Evolutionary conservation across 2,797 vertebrate genomes (phyloP).

Genomic region (Takifugu ocellatus): DNA sequence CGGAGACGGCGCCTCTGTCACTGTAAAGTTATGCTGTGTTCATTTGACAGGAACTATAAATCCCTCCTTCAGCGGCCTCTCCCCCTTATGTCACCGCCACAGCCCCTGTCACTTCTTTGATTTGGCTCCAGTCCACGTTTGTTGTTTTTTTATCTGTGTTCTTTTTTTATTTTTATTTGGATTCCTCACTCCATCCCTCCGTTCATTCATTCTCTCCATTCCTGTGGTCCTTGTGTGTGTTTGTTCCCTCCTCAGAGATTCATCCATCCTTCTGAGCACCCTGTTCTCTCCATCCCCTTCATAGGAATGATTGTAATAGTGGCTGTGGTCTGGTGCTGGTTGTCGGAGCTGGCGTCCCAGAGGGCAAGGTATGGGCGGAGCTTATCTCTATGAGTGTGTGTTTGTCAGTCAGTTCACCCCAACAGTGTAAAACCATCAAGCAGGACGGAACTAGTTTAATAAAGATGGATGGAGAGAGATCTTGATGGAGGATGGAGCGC

Average conservation of each 20-base stretch:
- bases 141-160: conserved; percentile 28
- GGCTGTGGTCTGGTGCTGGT: conserved; percentile 91
- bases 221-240: conserved; percentile 65
- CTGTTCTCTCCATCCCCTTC: conserved; percentile 89
- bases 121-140: conserved; percentile 15
- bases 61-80: conserved; percentile 20
- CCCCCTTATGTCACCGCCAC: conserved; percentile 33
- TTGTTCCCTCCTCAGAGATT: conserved; percentile 77
- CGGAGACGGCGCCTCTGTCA: conserved; percentile 46
- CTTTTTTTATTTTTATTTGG: conserved; percentile 27
- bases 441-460: not conserved
- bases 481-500: too few relatives aligned
- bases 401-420: conserved; percentile 23
- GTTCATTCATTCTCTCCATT: conserved; percentile 56
- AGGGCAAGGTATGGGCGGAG: conserved; percentile 82
- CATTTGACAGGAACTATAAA: conserved; percentile 40
- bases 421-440: conserved; percentile 5
- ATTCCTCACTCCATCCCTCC: conserved; percentile 43
- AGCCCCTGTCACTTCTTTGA: conserved; percentile 30
- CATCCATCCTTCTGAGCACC: conserved; percentile 80
- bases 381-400: conserved; percentile 48
- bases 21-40: conserved; percentile 40
- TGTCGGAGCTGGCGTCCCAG: conserved; percentile 88
- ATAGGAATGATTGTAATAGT: conserved; percentile 91
- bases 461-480: too few relatives aligned